Evolutionary conservation across 2,888 invertebrate genomes (phyloP).

Genomic region (Rhodophaea formosa): DNA sequence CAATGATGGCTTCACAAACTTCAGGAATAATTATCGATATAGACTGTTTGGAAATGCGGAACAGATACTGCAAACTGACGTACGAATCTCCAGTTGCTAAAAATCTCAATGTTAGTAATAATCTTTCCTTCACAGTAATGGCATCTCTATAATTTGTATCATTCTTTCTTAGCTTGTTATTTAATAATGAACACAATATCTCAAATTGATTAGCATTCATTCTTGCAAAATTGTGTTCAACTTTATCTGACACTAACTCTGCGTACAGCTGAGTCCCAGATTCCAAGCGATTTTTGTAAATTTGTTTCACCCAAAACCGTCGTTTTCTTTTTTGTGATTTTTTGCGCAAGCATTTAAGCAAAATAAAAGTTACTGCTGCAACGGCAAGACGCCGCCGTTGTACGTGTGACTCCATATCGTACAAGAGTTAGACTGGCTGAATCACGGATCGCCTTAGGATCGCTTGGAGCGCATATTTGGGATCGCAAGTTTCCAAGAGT

Average conservation of each 20-base stretch:
- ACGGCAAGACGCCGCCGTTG: no score
- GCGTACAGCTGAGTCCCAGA: constrained; percentile 27
- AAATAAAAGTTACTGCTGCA: no score
- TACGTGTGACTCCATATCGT: no score
- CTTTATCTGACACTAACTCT: constrained; percentile 19
- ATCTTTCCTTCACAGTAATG: constrained; percentile 20
- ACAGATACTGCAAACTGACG: constrained; percentile 20
- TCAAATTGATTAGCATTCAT: constrained; percentile 23
- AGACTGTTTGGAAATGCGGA: constrained; percentile 21
- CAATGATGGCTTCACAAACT: constrained; percentile 17
- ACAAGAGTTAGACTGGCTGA: no score
- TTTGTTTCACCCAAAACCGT: constrained; percentile 29
- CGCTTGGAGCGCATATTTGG: no score
- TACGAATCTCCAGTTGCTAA: constrained; percentile 23
- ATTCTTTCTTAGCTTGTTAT: constrained; percentile 22
- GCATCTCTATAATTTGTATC: constrained; percentile 25
- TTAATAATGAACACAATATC: constrained; percentile 29
- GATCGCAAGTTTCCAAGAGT: no score
- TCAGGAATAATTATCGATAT: constrained; percentile 15
- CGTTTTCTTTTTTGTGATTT: constrained; percentile 7
- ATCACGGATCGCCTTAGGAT: no score
- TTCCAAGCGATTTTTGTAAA: constrained; percentile 29
- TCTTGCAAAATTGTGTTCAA: constrained; percentile 27
- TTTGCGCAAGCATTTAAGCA: no score
- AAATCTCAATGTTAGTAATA: constrained; percentile 21